Evolutionary conservation across 2,797 vertebrate species (phyloP).

Genomic region (Epinephelus coioides): DNA sequence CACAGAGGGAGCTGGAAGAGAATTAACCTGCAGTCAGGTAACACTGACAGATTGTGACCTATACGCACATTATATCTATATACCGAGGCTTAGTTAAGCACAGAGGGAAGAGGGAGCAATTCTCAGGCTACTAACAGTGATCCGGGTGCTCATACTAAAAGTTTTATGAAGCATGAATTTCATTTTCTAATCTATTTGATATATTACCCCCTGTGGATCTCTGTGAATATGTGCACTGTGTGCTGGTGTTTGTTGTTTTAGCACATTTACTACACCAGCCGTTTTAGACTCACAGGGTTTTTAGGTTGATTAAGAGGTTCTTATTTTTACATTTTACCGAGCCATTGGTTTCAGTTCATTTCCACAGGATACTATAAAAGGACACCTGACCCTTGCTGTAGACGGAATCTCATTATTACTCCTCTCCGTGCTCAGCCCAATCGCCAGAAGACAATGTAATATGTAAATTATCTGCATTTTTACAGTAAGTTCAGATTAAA

Average conservation of each 20-base stretch:
- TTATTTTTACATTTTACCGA: slow-evolving; percentile 3
- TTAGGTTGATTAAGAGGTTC: slow-evolving; percentile 27
- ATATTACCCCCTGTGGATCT: slow-evolving; percentile 35
- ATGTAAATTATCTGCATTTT: no score
- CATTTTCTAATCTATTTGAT: slow-evolving; percentile 65
- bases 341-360: slow-evolving; percentile 34
- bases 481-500: no score
- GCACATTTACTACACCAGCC: slow-evolving; percentile 10
- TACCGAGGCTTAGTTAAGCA: slow-evolving; percentile 46
- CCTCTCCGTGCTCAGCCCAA: not conserved
- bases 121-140: slow-evolving; percentile 32
- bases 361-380: slow-evolving; percentile 7
- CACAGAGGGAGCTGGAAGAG: not conserved
- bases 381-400: not conserved
- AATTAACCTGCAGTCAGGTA: slow-evolving; percentile 42
- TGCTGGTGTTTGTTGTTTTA: slow-evolving; percentile 50
- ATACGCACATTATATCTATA: slow-evolving; percentile 36
- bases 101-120: slow-evolving; percentile 41
- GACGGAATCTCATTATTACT: not conserved
- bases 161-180: slow-evolving; percentile 60
- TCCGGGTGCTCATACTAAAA: slow-evolving; percentile 50
- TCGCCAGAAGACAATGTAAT: no score
- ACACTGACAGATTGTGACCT: slow-evolving; percentile 44
- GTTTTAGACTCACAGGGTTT: slow-evolving; percentile 13
- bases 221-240: slow-evolving; percentile 12